Percentiles rank a stretch among this genome's conserved stretches.
Conservation (phyloP, 2,113 vertebrate genomes). For the Hypocryptadius cinnamomeus region DNA sequence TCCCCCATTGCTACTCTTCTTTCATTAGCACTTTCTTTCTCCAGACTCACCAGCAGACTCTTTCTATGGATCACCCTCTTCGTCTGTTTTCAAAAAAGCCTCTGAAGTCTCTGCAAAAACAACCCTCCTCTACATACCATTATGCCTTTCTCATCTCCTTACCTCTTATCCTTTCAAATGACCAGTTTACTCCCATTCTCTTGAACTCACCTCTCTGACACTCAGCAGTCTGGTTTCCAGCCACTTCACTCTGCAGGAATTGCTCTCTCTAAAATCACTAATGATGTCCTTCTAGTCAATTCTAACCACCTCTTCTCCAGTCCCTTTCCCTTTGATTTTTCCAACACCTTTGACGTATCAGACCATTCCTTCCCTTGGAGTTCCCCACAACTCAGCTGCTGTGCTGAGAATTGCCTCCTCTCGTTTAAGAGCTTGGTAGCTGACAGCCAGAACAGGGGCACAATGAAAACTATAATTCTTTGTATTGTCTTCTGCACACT, state of each 20-base stretch:
- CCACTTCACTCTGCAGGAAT: slow-evolving; percentile 55
- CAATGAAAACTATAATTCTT: slow-evolving; percentile 21
- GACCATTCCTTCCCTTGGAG: not conserved
- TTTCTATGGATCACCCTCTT: not conserved
- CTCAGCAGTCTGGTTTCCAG: slow-evolving; percentile 57
- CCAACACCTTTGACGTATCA: slow-evolving; percentile 26
- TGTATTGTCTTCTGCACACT: slow-evolving; percentile 2
- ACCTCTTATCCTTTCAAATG: slow-evolving; percentile 55
- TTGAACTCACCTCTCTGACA: slow-evolving; percentile 56
- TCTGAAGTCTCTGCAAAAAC: slow-evolving; percentile 46
- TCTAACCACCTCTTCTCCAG: slow-evolving; percentile 33
- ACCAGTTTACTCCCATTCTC: slow-evolving; percentile 54
- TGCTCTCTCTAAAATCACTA: slow-evolving; percentile 58
- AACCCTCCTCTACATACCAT: slow-evolving; percentile 44
- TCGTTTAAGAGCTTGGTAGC: not conserved
- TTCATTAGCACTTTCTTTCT: slow-evolving; percentile 6
- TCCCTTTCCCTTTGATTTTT: slow-evolving; percentile 49
- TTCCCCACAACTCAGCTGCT: not conserved
- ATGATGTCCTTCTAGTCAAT: slow-evolving; percentile 56
- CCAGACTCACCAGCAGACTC: not conserved
- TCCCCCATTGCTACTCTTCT: not conserved
- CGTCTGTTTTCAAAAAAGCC: slow-evolving; percentile 34
- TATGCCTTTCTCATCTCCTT: slow-evolving; percentile 43
- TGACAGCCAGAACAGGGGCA: not conserved
- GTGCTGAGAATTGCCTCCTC: not conserved